A percentile compares a stretch with the other conserved stretches of the same genome.
These are phyloP conservation scores for Odontophorus gujanensis DNA, from an alignment of 2,113 vertebrate species.

Conservation along the genomic window DNA sequence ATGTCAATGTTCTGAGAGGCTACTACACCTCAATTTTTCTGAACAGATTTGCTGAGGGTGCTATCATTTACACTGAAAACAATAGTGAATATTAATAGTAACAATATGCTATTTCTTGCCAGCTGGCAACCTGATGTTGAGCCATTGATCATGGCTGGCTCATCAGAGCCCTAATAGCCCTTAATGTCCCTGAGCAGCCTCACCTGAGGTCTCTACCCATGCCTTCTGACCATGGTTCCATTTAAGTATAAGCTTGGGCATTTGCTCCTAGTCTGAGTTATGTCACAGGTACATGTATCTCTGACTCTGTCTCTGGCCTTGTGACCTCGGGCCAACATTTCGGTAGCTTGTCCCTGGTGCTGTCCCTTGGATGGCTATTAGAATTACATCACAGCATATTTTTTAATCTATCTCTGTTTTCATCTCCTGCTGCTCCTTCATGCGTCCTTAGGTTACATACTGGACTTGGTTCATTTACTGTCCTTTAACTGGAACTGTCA, in stretches of 20 bases:
- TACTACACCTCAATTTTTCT: background rate
- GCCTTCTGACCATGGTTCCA: background rate
- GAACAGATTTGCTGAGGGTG: background rate
- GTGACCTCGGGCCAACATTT: background rate
- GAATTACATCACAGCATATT: background rate
- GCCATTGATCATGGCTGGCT: background rate
- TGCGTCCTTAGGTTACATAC: background rate
- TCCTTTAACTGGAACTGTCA: background rate
- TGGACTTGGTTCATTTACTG: background rate
- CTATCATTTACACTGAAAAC: background rate
- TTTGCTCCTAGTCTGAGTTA: fast-evolving
- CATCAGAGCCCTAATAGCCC: background rate
- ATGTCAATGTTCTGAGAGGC: background rate
- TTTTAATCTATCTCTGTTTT: background rate
- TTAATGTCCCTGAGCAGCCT: background rate
- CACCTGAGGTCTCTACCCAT: background rate
- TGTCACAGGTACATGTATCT: fast-evolving
- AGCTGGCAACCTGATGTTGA: background rate
- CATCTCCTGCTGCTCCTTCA: background rate
- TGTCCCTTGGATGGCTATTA: background rate
- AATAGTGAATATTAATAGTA: background rate
- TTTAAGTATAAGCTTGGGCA: background rate
- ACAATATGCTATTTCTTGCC: background rate
- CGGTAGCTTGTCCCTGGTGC: background rate
- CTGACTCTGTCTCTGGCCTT: background rate